Conservation (phyloP, 2,113 vertebrate genomes). For the Martes martes region DNA sequence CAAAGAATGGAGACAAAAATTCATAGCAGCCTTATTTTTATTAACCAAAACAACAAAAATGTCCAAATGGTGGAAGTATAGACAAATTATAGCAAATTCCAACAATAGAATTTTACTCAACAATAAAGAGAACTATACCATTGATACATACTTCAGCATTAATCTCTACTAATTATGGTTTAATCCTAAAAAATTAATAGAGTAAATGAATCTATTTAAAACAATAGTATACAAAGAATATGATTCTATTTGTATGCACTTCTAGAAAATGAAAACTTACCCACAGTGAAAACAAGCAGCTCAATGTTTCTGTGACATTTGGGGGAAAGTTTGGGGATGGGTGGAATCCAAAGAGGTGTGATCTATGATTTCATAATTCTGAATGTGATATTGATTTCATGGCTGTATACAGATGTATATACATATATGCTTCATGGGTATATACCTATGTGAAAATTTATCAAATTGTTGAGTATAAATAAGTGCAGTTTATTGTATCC, state of each 20-base stretch:
- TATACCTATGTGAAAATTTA: neutral
- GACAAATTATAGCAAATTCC: neutral
- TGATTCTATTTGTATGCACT: neutral
- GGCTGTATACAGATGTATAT: neutral
- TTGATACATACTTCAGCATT: neutral
- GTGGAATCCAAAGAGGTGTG: neutral
- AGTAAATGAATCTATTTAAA: neutral
- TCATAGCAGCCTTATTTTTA: neutral
- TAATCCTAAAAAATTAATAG: neutral
- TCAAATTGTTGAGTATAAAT: neutral
- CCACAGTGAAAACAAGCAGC: neutral
- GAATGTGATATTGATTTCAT: neutral
- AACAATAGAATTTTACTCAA: neutral
- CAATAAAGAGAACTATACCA: neutral
- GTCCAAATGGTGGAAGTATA: neutral
- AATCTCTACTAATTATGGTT: neutral
- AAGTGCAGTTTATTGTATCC: neutral
- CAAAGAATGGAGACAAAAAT: neutral
- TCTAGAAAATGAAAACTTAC: neutral
- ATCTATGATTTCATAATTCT: neutral
- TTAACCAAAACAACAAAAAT: neutral
- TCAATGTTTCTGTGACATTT: neutral
- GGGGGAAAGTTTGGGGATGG: neutral
- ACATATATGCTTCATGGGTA: neutral
- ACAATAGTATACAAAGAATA: neutral